Evolutionary conservation across 2,888 invertebrate genomes (phyloP).

Genomic region (Lasioglossum morio): DNA sequence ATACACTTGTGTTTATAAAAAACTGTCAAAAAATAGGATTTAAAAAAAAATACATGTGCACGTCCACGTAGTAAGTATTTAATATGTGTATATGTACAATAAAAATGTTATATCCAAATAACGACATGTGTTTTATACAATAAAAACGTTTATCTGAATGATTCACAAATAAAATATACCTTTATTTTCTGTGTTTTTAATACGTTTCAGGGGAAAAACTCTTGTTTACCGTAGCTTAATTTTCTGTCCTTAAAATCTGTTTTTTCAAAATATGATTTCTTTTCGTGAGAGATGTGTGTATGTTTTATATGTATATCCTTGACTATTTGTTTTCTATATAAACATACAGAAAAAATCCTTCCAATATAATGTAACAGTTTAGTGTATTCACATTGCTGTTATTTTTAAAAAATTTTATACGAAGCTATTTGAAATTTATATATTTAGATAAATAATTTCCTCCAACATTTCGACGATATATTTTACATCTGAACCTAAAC

Average conservation of each 20-base stretch:
- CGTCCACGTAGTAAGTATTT: not conserved
- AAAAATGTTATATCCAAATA: not conserved
- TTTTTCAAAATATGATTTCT: not conserved
- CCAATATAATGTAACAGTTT: not conserved
- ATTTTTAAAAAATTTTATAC: not conserved
- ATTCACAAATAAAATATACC: not conserved
- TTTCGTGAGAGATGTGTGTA: not conserved
- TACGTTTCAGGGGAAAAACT: not conserved
- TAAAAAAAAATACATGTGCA: not conserved
- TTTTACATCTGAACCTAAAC: not conserved
- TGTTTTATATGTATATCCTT: not conserved
- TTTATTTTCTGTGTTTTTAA: not conserved
- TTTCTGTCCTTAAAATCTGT: not conserved
- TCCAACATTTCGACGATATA: not conserved
- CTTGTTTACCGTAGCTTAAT: not conserved
- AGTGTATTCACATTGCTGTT: not conserved
- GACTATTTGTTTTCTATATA: not conserved
- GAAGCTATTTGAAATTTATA: not conserved
- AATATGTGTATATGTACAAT: not conserved
- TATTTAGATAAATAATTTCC: constrained; percentile 1
- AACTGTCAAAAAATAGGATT: not conserved
- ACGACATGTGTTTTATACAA: not conserved
- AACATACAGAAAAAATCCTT: not conserved
- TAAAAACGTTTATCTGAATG: not conserved
- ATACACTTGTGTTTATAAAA: not conserved